A percentile compares a stretch with the other conserved stretches of the same genome.
These are phyloP conservation scores for Cyrtodaria siliqua DNA, from an alignment of 2,888 invertebrate species.

Conservation along the genomic window DNA sequence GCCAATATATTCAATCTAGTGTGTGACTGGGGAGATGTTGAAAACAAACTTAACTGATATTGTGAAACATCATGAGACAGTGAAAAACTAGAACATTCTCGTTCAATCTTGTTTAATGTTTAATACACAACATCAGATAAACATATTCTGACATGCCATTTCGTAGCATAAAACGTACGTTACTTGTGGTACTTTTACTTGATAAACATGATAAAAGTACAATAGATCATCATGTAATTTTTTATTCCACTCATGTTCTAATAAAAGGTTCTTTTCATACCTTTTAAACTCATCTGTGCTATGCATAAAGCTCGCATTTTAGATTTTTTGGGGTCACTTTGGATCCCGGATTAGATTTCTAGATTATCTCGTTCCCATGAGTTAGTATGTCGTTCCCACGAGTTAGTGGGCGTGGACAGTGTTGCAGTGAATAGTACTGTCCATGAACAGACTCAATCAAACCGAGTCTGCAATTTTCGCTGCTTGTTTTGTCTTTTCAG, in stretches of 20 bases:
- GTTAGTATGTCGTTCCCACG: neutral
- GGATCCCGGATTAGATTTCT: slow-evolving; percentile 17
- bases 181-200: slow-evolving; percentile 10
- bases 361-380: slow-evolving; percentile 3
- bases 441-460: no score
- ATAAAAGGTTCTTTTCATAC: slow-evolving; percentile 11
- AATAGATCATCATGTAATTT: neutral
- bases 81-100: slow-evolving; percentile 14
- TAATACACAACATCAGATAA: slow-evolving; percentile 22
- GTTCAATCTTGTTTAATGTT: slow-evolving; percentile 13
- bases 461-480: slow-evolving; percentile 11
- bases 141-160: slow-evolving; percentile 12
- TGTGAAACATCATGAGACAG: slow-evolving; percentile 15
- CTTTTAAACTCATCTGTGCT: slow-evolving; percentile 4
- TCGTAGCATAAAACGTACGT: slow-evolving; percentile 7
- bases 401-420: neutral
- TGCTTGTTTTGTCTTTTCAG: neutral
- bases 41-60: slow-evolving; percentile 17
- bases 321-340: slow-evolving; percentile 15
- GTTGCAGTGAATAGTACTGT: no score
- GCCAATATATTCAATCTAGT: slow-evolving; percentile 30
- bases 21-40: slow-evolving; percentile 26
- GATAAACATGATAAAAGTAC: neutral
- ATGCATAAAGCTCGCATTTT: slow-evolving; percentile 13
- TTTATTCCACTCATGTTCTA: slow-evolving; percentile 2